These are phyloP conservation scores for Strix aluco DNA, from an alignment of 2,113 vertebrate species.

Conservation along the genomic window DNA sequence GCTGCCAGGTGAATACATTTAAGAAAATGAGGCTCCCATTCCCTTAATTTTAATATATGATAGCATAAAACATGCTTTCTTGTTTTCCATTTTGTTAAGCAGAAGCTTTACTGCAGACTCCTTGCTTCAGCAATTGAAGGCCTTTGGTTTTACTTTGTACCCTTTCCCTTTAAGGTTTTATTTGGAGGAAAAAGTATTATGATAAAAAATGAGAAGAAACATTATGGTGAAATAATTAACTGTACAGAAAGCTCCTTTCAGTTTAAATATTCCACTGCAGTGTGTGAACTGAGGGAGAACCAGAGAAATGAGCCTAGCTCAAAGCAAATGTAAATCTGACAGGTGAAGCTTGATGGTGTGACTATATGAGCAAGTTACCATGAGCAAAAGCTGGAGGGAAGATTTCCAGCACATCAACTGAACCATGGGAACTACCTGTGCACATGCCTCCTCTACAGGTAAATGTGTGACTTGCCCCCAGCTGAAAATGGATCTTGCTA, in stretches of 20 bases:
- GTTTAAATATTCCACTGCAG: not conserved
- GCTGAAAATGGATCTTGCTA: not conserved
- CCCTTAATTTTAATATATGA: constrained; percentile 53
- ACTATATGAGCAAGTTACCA: not conserved
- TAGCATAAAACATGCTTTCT: constrained; percentile 39
- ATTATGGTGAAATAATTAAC: not conserved
- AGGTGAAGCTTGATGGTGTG: not conserved
- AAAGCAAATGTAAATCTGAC: not conserved
- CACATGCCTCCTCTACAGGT: not conserved
- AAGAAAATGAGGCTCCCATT: constrained; percentile 52
- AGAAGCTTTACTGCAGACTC: not conserved
- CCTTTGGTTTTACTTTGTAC: not conserved
- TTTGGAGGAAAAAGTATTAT: not conserved
- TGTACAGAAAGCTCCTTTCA: not conserved
- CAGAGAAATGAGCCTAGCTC: not conserved
- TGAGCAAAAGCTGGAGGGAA: not conserved
- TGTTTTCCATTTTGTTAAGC: constrained; percentile 26
- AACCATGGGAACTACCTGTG: not conserved
- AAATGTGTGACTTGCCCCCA: not conserved
- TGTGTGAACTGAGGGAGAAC: not conserved
- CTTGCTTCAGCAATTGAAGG: not conserved
- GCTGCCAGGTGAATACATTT: constrained; percentile 62
- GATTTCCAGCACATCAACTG: constrained; percentile 14
- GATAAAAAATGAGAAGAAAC: constrained; percentile 10
- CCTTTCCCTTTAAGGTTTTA: not conserved